These are phyloP conservation scores for Sinosuthora webbiana DNA, from an alignment of 2,113 vertebrate species.

Conservation along the genomic window DNA sequence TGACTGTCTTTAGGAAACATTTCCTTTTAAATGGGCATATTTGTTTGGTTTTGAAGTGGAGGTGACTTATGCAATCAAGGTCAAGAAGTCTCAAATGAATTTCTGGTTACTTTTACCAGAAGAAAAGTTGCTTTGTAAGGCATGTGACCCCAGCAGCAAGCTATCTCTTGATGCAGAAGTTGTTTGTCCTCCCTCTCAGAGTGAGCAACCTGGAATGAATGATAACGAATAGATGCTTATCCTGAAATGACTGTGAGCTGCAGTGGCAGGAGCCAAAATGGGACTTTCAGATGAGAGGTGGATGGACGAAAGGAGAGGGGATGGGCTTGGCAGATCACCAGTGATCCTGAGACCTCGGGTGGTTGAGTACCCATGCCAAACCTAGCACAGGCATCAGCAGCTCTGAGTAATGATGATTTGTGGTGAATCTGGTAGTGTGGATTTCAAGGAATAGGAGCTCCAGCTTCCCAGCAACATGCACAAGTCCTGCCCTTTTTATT, in stretches of 20 bases:
- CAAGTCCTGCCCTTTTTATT: background rate
- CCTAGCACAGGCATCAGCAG: background rate
- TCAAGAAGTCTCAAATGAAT: background rate
- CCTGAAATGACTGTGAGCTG: background rate
- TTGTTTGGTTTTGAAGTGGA: background rate
- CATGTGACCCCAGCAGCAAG: background rate
- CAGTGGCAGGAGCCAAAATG: background rate
- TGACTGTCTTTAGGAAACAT: background rate
- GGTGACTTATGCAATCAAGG: background rate
- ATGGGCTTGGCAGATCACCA: background rate
- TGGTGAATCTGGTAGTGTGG: background rate
- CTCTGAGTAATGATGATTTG: background rate
- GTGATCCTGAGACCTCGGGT: background rate
- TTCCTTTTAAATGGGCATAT: background rate
- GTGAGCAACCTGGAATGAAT: slow-evolving; percentile 2
- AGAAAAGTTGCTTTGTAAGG: background rate
- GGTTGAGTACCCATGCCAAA: background rate
- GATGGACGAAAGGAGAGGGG: background rate
- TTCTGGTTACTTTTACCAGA: background rate
- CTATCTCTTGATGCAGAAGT: background rate
- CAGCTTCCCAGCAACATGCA: background rate
- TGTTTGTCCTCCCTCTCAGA: background rate
- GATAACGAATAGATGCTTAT: background rate
- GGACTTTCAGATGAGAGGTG: background rate
- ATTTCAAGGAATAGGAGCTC: background rate